Percentiles rank a stretch among this genome's conserved stretches.
Evolutionary conservation across 2,797 vertebrate genomes (phyloP).

Genomic region (Tauraco hartlaubi): DNA sequence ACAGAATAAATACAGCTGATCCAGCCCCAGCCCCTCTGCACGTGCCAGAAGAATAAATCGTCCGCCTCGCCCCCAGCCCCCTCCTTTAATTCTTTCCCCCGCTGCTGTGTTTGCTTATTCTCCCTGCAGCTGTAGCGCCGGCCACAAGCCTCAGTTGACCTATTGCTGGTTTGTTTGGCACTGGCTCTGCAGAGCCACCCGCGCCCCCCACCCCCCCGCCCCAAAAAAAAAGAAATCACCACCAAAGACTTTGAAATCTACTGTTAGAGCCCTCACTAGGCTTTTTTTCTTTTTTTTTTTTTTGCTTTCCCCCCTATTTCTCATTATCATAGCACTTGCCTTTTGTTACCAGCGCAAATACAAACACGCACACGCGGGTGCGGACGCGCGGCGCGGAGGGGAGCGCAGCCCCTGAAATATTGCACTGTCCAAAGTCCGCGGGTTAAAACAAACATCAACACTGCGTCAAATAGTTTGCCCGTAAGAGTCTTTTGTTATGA

Average conservation of each 20-base stretch:
- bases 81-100: constrained; percentile 59
- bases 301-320: background rate
- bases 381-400: background rate
- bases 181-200: background rate
- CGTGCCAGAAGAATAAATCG: constrained; percentile 87
- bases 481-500: constrained; percentile 85
- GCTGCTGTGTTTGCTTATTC: constrained; percentile 78
- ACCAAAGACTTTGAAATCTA: constrained; percentile 58
- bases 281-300: background rate
- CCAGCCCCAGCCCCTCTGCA: constrained; percentile 84
- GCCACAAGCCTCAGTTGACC: constrained; percentile 62
- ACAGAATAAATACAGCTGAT: constrained; percentile 98
- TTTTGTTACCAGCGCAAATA: constrained; percentile 72
- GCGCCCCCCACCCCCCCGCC: no score
- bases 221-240: no score
- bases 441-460: constrained; percentile 95
- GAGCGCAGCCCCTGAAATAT: constrained; percentile 69
- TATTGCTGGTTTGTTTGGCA: constrained; percentile 68
- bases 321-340: constrained; percentile 29
- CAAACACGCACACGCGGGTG: background rate
- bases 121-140: constrained; percentile 77
- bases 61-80: constrained; percentile 34
- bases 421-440: constrained; percentile 79
- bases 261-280: constrained; percentile 4
- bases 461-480: constrained; percentile 78